These are phyloP conservation scores for Amniataba percoides DNA, from an alignment of 2,797 vertebrate genomes.

Conservation along the genomic window DNA sequence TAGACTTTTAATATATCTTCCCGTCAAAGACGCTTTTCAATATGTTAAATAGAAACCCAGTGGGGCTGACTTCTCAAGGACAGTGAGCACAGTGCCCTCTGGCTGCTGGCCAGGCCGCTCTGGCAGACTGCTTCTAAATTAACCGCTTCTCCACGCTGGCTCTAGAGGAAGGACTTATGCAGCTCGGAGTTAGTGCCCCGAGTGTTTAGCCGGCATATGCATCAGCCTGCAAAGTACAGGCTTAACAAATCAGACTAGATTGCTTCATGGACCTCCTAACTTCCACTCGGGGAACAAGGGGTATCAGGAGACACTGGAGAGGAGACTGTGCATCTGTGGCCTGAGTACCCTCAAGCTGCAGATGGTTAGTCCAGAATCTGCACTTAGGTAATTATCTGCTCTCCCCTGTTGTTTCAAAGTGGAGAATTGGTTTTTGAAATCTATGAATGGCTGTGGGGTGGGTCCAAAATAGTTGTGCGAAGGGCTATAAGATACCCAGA, in stretches of 20 bases:
- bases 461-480: slow-evolving; percentile 70
- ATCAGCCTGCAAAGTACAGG: slow-evolving; percentile 81
- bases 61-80: slow-evolving; percentile 86
- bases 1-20: slow-evolving; percentile 86
- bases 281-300: slow-evolving; percentile 74
- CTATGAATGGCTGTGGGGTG: slow-evolving; percentile 74
- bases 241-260: slow-evolving; percentile 88
- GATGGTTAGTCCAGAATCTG: slow-evolving; percentile 83
- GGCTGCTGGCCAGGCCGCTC: slow-evolving; percentile 85
- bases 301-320: slow-evolving; percentile 71
- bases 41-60: slow-evolving; percentile 86
- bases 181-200: slow-evolving; percentile 77
- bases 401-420: slow-evolving; percentile 84
- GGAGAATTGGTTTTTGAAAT: slow-evolving; percentile 83
- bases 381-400: slow-evolving; percentile 87
- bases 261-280: slow-evolving; percentile 79
- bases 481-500: slow-evolving; percentile 32
- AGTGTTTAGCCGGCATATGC: slow-evolving; percentile 80
- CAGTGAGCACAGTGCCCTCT: slow-evolving; percentile 86
- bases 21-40: slow-evolving; percentile 85
- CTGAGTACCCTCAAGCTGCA: slow-evolving; percentile 83
- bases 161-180: slow-evolving; percentile 83
- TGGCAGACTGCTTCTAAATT: slow-evolving; percentile 89
- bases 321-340: slow-evolving; percentile 78
- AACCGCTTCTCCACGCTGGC: slow-evolving; percentile 81